Conservation (phyloP, 2,113 vertebrate species). For the human (Homo sapiens) region GRCh38 chr9:16063001-16063500, state of each 20-base stretch:
- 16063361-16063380: neutral
- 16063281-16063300: fast-evolving
- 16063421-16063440: neutral
- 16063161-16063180: neutral
- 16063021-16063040: neutral
- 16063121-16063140: neutral
- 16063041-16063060: neutral
- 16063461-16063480: neutral
- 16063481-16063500: neutral
- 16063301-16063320: fast-evolving
- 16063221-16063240: neutral
- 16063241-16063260: neutral
- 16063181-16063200: neutral
- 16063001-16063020: neutral
- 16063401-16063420: neutral
- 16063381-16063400: neutral
- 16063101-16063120: neutral
- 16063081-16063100: neutral
- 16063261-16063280: neutral
- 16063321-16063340: neutral
- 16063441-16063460: neutral
- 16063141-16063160: neutral
- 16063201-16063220: neutral
- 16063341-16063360: neutral
- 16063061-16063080: neutral